phyloP scores from a whole-genome alignment of 2,797 vertebrate genomes.

The Ctenochaetus hawaiiensis region DNA sequence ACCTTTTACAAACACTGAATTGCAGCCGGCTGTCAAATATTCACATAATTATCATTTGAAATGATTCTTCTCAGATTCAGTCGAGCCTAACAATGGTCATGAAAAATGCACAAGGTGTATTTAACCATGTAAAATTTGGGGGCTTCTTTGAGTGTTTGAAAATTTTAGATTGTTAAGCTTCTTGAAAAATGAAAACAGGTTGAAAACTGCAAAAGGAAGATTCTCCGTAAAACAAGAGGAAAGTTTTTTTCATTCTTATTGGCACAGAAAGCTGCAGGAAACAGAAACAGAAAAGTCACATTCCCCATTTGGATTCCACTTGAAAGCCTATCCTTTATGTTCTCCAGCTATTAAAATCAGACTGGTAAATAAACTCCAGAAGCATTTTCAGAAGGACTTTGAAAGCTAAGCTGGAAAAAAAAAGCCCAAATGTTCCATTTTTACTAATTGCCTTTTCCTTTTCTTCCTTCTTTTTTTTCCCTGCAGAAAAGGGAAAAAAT shows the following conservation, averaged over 20 bases:
- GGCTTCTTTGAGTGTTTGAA: conserved; percentile 14
- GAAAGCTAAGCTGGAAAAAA: conserved; percentile 25
- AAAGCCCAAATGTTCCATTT: conserved; percentile 30
- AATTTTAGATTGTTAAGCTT: conserved; percentile 56
- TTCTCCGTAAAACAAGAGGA: conserved; percentile 3
- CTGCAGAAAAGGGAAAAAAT: conserved; percentile 38
- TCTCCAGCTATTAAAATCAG: conserved; percentile 64
- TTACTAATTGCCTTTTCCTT: neutral
- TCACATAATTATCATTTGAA: conserved; percentile 20
- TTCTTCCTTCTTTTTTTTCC: neutral
- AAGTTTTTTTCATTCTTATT: conserved; percentile 62
- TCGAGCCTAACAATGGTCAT: conserved; percentile 15
- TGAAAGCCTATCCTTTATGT: conserved; percentile 68
- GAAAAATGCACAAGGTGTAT: conserved; percentile 17
- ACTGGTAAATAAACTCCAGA: conserved; percentile 71
- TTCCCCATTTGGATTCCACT: conserved; percentile 67
- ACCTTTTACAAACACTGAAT: conserved; percentile 37
- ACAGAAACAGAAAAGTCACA: conserved; percentile 69
- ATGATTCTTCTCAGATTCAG: conserved; percentile 11
- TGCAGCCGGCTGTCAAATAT: conserved; percentile 47
- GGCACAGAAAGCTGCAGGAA: conserved; percentile 59
- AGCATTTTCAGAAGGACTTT: conserved; percentile 62
- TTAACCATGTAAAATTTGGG: conserved; percentile 10
- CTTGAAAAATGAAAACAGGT: conserved; percentile 63
- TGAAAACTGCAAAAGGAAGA: neutral